These are phyloP conservation scores for Zygaena filipendulae DNA, from an alignment of 2,888 invertebrate genomes.

Conservation along the genomic window DNA sequence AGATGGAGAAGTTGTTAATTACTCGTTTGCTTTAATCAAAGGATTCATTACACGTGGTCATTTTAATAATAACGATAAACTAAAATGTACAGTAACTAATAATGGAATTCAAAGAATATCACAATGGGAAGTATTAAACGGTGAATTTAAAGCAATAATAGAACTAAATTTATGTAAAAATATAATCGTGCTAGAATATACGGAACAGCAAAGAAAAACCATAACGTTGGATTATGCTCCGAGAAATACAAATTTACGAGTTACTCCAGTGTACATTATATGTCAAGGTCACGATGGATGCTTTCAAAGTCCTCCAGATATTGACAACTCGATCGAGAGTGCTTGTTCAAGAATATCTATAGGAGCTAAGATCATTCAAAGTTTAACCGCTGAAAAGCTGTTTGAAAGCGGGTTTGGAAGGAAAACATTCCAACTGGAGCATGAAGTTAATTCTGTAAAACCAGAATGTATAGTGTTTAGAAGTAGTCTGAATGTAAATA, in stretches of 20 bases:
- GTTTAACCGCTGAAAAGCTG: constrained; percentile 88
- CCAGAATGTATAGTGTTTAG: constrained; percentile 78
- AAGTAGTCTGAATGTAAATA: constrained; percentile 75
- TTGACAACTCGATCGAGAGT: constrained; percentile 74
- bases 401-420: constrained; percentile 80
- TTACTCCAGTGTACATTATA: constrained; percentile 85
- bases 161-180: constrained; percentile 74
- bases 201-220: constrained; percentile 45
- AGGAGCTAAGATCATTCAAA: constrained; percentile 84
- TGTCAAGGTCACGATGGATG: constrained; percentile 82
- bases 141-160: constrained; percentile 76
- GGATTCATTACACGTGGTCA: constrained; percentile 64
- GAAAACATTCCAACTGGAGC: constrained; percentile 85
- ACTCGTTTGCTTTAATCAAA: constrained; percentile 71
- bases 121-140: constrained; percentile 72
- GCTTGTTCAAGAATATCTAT: constrained; percentile 81
- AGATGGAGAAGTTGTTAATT: constrained; percentile 69
- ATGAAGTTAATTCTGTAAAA: constrained; percentile 64
- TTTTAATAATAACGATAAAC: constrained; percentile 46
- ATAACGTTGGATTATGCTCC: constrained; percentile 68
- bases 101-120: constrained; percentile 44
- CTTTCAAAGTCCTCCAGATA: constrained; percentile 75
- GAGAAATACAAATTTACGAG: constrained; percentile 67
- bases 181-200: constrained; percentile 68
- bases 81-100: constrained; percentile 46